These are phyloP conservation scores for Cosmia trapezina DNA, from an alignment of 2,888 invertebrate genomes.

Conservation along the genomic window DNA sequence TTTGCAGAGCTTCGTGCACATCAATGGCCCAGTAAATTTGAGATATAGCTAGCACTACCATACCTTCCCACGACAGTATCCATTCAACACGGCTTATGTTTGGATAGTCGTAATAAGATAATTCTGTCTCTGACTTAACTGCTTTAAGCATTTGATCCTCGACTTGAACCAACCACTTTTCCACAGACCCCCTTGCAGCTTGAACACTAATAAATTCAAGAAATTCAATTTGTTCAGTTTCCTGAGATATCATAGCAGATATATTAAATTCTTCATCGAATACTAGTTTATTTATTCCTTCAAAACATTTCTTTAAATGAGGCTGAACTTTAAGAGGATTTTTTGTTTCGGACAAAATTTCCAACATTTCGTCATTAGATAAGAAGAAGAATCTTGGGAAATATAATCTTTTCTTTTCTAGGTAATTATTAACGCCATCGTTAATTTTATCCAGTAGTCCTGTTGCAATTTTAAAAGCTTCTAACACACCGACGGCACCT, in stretches of 20 bases:
- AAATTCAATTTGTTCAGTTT: slow-evolving; percentile 93
- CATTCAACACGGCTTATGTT: slow-evolving; percentile 91
- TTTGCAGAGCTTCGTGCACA: slow-evolving; percentile 92
- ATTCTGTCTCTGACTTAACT: slow-evolving; percentile 92
- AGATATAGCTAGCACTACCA: slow-evolving; percentile 94
- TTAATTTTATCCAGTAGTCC: slow-evolving; percentile 94
- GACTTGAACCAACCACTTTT: slow-evolving; percentile 96
- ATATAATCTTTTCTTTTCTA: slow-evolving; percentile 95
- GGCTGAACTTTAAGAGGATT: slow-evolving; percentile 96
- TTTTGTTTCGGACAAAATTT: slow-evolving; percentile 97
- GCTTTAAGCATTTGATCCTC: slow-evolving; percentile 95
- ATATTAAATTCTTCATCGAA: slow-evolving; percentile 94
- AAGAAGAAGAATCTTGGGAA: slow-evolving; percentile 97
- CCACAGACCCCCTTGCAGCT: slow-evolving; percentile 95
- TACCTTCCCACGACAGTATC: slow-evolving; percentile 95
- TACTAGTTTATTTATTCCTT: slow-evolving; percentile 94
- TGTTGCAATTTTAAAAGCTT: slow-evolving; percentile 93
- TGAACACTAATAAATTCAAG: slow-evolving; percentile 91
- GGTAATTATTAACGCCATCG: slow-evolving; percentile 95
- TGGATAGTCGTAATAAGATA: slow-evolving; percentile 92
- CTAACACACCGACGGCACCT: slow-evolving; percentile 92
- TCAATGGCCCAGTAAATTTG: slow-evolving; percentile 96
- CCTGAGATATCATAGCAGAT: slow-evolving; percentile 94
- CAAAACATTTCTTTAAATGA: slow-evolving; percentile 96
- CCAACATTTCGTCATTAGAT: slow-evolving; percentile 97